Base-by-base conservation (phyloP, 2,888 invertebrate genomes). In the Hesperia comma region DNA sequence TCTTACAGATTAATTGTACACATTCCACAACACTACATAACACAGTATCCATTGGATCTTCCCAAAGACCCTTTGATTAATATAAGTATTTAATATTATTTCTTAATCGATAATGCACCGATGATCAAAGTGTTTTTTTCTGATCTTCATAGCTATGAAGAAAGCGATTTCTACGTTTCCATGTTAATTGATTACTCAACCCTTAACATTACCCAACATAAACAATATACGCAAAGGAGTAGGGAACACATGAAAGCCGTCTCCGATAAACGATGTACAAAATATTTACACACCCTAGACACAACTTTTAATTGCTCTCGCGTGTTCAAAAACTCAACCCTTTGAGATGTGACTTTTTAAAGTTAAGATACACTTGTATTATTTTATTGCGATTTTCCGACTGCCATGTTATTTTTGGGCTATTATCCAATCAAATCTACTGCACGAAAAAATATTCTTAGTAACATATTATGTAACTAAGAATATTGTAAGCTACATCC, bases 291-390 rank as follows among this genome's bases (percentile, higher is more conserved):
- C 75, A 61, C 61, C 67, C 75, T 76, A 77, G 76, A 76, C 71
- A 67, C 69, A 78, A 78, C 75, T 79, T 79, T 78, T 77, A 79
- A 79, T 79, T 77, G 73, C 75, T 71, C 71, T 66, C 70, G 69
- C 69, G 71, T 72, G 69, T 70, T 74, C 73, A 74, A 72, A 75
- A 76, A 77, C 75, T 75, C 63, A 71, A 69, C 70, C 77, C 72
- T 75, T 73, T 73, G 75, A 75, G 70, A 63, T 67, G 63, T 17
- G 56, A 15, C 15, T 10, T 7, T 21, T 17, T 15, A 53, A 26
- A 21, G 21, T 21, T 15, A 15, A 1, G 6, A 1, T 12, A 43
- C 12, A 46, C 1, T 43, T 15, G 17, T 7, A 14, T 40, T 8
- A 17, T 58, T 40, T 41, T 53, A 10, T 41, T 53, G 26, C 57